These are phyloP conservation scores for Marasmarcha lunaedactyla DNA, from an alignment of 2,888 invertebrate genomes.

Conservation along the genomic window DNA sequence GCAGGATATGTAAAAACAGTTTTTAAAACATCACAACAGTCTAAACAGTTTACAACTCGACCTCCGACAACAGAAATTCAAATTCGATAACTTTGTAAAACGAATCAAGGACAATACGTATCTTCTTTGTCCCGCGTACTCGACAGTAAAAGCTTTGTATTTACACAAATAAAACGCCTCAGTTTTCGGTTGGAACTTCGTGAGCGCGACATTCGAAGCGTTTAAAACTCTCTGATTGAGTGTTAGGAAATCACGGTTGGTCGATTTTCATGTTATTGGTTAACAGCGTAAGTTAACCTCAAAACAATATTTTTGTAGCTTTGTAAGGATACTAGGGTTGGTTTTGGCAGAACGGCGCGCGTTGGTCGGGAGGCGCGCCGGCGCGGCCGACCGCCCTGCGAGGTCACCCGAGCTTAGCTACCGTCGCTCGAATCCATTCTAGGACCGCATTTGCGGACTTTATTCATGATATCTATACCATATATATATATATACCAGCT, in stretches of 20 bases:
- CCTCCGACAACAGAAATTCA: conserved; percentile 39
- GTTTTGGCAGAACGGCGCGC: conserved; percentile 36
- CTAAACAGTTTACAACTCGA: conserved; percentile 29
- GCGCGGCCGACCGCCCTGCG: conserved; percentile 36
- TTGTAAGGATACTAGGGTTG: conserved; percentile 54
- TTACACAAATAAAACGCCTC: conserved; percentile 68
- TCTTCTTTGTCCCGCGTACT: conserved; percentile 67
- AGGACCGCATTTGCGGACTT: too few relatives aligned
- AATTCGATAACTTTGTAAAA: conserved; percentile 33
- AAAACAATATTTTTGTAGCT: conserved; percentile 64
- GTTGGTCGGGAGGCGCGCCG: conserved; percentile 30
- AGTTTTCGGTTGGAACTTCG: conserved; percentile 58
- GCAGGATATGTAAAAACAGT: conserved; percentile 42
- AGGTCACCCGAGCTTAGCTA: conserved; percentile 25
- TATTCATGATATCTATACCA: too few relatives aligned
- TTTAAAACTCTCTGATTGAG: conserved; percentile 13
- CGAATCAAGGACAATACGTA: conserved; percentile 35
- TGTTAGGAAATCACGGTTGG: not conserved
- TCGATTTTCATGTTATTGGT: not conserved
- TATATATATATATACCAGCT: too few relatives aligned
- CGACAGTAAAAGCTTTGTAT: conserved; percentile 66
- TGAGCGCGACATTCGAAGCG: conserved; percentile 59
- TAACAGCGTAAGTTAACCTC: conserved; percentile 47
- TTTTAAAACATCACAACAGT: conserved; percentile 26
- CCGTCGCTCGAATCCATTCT: conserved; percentile 2